A percentile compares a stretch with the other conserved stretches of the same genome.
Conservation (phyloP, 2,113 vertebrate species). For the Cyphomyrus plagiostoma region DNA sequence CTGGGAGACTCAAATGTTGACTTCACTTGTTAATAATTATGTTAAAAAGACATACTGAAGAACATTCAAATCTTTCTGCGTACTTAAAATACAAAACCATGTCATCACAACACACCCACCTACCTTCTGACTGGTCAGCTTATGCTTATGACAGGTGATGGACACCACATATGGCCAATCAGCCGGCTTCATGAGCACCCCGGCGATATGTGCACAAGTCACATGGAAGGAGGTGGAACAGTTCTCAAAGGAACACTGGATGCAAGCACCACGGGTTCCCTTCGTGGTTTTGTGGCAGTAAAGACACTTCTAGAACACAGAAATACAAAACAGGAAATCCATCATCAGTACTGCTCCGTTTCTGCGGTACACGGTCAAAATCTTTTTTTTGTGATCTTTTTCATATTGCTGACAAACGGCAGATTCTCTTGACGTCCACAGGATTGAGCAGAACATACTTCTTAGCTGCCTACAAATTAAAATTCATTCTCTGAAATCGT, state of each 20-base stretch:
- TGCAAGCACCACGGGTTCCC: slow-evolving; percentile 76
- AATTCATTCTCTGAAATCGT: background rate
- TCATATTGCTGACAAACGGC: background rate
- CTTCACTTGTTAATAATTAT: background rate
- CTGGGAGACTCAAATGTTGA: background rate
- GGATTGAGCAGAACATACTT: background rate
- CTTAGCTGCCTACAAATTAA: background rate
- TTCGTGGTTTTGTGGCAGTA: slow-evolving; percentile 77
- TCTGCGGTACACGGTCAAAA: background rate
- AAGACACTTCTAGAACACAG: slow-evolving; percentile 73
- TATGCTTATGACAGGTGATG: slow-evolving; percentile 89
- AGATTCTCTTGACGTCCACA: background rate
- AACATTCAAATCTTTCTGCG: background rate
- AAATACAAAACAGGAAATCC: background rate
- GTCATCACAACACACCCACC: slow-evolving; percentile 20
- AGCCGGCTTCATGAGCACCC: slow-evolving; percentile 82
- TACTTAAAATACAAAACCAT: background rate
- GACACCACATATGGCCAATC: slow-evolving; percentile 95
- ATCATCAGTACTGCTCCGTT: background rate
- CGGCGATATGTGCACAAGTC: slow-evolving; percentile 84
- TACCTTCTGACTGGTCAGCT: slow-evolving; percentile 55
- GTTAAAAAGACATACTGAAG: background rate
- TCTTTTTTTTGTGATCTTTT: background rate
- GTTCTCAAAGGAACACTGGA: slow-evolving; percentile 84
- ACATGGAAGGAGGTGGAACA: slow-evolving; percentile 96